Percentiles rank a stretch among this genome's conserved stretches.
Conservation (phyloP, 2,113 vertebrate species). For the Saimiri boliviensis region DNA sequence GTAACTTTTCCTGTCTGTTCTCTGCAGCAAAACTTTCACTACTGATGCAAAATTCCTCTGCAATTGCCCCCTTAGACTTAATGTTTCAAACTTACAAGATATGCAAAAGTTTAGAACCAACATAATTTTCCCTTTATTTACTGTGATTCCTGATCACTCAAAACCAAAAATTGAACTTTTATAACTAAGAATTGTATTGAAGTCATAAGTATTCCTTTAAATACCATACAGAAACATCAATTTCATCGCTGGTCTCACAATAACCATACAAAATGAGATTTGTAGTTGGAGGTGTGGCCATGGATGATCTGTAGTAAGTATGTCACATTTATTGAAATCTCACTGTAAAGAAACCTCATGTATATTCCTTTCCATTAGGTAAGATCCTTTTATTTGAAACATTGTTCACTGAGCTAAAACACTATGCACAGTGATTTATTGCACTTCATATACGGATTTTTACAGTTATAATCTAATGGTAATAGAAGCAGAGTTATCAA, state of each 20-base stretch:
- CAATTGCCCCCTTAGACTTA: not conserved
- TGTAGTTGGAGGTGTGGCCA: not conserved
- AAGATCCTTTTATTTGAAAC: constrained; percentile 47
- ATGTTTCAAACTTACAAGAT: not conserved
- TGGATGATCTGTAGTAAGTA: not conserved
- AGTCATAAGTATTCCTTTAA: not conserved
- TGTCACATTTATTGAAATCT: constrained; percentile 46
- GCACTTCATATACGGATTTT: constrained; percentile 50
- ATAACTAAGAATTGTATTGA: not conserved
- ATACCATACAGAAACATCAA: not conserved
- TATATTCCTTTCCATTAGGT: constrained; percentile 30
- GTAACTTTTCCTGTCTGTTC: not conserved
- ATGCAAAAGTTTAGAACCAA: not conserved
- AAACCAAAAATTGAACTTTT: not conserved
- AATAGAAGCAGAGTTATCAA: constrained; percentile 64
- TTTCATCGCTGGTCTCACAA: not conserved
- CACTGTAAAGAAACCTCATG: constrained; percentile 22
- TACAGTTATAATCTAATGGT: constrained; percentile 59
- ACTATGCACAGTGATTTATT: constrained; percentile 51
- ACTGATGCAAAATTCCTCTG: not conserved
- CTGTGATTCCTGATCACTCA: not conserved
- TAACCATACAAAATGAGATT: constrained; percentile 42
- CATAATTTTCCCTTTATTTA: not conserved
- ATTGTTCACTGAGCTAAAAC: constrained; percentile 41
- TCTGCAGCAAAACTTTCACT: not conserved